A percentile compares a stretch with the other conserved stretches of the same genome.
Conservation (phyloP, 2,888 invertebrate genomes). For the Oeneis ivallda region DNA sequence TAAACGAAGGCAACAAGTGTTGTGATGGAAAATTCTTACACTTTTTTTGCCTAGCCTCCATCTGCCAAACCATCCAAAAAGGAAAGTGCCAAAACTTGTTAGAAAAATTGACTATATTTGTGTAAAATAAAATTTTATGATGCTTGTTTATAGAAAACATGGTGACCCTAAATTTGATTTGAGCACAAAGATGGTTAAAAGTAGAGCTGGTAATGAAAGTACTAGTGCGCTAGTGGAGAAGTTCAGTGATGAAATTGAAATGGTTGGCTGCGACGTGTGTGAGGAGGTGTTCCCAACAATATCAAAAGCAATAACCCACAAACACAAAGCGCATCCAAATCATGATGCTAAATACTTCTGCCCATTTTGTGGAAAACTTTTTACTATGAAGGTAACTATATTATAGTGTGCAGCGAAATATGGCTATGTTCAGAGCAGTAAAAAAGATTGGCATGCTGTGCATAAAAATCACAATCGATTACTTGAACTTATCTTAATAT, state of each 20-base stretch:
- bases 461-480: no score
- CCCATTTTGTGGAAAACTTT: conserved; percentile 85
- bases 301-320: conserved; percentile 85
- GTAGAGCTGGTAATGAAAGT: conserved; percentile 49
- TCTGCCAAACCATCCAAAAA: no score
- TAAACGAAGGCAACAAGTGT: no score
- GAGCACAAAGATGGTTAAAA: conserved; percentile 54
- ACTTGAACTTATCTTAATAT: no score
- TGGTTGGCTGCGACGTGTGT: conserved; percentile 83
- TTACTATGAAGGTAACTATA: conserved; percentile 82
- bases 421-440: no score
- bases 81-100: no score
- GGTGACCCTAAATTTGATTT: conserved; percentile 83
- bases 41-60: no score
- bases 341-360: conserved; percentile 84
- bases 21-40: no score
- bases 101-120: no score
- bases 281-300: conserved; percentile 80
- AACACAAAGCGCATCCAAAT: conserved; percentile 84
- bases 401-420: no score
- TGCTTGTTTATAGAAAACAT: conserved; percentile 75
- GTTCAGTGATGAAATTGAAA: conserved; percentile 52
- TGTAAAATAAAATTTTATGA: background rate
- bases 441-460: no score
- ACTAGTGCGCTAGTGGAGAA: conserved; percentile 47